phyloP scores from a whole-genome alignment of 2,113 vertebrate genomes.

The Ophiodon elongatus region DNA sequence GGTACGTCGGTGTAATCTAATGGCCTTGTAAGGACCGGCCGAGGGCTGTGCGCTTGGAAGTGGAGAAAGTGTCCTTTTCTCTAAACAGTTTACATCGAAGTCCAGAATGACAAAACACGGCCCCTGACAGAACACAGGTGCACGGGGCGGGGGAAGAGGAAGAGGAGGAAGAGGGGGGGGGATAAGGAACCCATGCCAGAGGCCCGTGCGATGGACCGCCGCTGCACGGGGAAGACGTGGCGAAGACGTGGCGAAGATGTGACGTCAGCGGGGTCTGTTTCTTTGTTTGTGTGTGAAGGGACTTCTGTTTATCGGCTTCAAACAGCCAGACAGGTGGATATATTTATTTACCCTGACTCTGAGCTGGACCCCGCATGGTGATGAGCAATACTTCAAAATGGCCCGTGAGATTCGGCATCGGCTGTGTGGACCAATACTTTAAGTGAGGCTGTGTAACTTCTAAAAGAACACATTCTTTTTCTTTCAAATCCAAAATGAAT shows the following conservation, averaged over 20 bases:
- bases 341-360: neutral
- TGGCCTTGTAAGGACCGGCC: slow-evolving; percentile 83
- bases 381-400: too few relatives aligned
- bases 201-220: neutral
- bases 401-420: neutral
- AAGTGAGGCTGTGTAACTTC: neutral
- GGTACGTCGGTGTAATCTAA: slow-evolving; percentile 52
- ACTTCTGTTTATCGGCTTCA: neutral
- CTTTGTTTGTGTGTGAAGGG: neutral
- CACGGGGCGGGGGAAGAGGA: slow-evolving; percentile 18
- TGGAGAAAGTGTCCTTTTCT: slow-evolving; percentile 69
- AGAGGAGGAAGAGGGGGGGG: too few relatives aligned
- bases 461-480: neutral
- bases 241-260: too few relatives aligned
- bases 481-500: neutral
- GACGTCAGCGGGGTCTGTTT: neutral
- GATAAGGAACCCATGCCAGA: slow-evolving; percentile 16
- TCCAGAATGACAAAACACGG: slow-evolving; percentile 56
- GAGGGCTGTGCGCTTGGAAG: slow-evolving; percentile 49
- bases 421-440: neutral
- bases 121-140: slow-evolving; percentile 60
- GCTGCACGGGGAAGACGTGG: too few relatives aligned
- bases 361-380: neutral
- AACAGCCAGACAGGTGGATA: neutral
- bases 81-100: slow-evolving; percentile 82